Base-by-base conservation (phyloP, 2,113 vertebrate species). In the Arizona elegans region DNA sequence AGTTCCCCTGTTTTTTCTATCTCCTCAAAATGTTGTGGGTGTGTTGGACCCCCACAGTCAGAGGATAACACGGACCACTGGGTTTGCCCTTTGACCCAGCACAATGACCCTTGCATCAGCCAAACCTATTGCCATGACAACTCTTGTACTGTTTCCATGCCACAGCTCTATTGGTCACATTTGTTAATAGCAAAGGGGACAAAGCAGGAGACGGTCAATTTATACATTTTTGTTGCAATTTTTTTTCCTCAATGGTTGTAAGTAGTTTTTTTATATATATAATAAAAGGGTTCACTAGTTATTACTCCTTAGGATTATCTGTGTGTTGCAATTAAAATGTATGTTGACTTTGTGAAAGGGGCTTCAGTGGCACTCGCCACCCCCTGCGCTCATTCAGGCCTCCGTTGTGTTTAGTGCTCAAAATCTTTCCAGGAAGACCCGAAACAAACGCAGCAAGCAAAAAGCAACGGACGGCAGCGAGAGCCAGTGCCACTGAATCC, bases 401-500 rank as follows among this genome's bases (percentile, higher is more conserved):
- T 97, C 96, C 94, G 95, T 96, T 96, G 96, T 91, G 93, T 97
- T 95, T 81, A 96, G 96, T 96, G 97, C 97, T 96, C 97, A 96
- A 96, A 96, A 96, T 3, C 29, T 3, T 96, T 96, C 96, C 96
- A 95, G 95, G 97, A 95, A 96, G 93, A 86, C 23, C 17, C 24
- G 5, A 29, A 90, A 38, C 70, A 90, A 96, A 43, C 2, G 2
- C 6, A 12, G 52, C 50, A 24, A 59, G 52, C 50, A 24, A 47
- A 89, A 96, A 97, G 96, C 93, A 96, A 94, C 4, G 87, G 96
- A 97, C 97, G 98, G 96, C 97, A 97, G 98, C 96, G 96, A 98
- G 97, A 97, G 97, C 98, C 98, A 97, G 98, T 98, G 98, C 97
- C 98, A 98, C 98, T 98, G 98, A 98, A 98, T 98, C 98, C 98